phyloP scores from a whole-genome alignment of 2,888 invertebrate genomes.

The Hemistola chrysoprasaria region DNA sequence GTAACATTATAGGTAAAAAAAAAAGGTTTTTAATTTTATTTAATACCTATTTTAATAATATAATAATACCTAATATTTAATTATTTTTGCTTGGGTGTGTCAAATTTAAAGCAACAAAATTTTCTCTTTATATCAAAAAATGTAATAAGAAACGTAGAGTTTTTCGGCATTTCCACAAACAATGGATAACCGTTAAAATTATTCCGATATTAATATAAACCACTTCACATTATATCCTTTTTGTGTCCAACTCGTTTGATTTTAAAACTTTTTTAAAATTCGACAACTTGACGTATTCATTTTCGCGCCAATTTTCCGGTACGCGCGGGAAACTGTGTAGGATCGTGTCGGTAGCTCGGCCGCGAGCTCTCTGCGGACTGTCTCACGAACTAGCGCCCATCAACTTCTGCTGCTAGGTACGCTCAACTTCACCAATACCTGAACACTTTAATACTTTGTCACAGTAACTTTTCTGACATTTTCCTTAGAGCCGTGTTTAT shows the following conservation, averaged over 20 bases:
- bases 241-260: slow-evolving; percentile 14
- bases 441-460: slow-evolving; percentile 6
- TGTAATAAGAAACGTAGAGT: no score
- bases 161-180: no score
- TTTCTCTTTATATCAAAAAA: no score
- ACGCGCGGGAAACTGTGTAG: slow-evolving; percentile 52
- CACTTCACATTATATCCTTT: slow-evolving; percentile 30
- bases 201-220: slow-evolving; percentile 15
- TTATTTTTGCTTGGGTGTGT: no score
- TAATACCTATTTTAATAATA: no score
- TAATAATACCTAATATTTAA: no score
- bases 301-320: slow-evolving; percentile 79
- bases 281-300: slow-evolving; percentile 53
- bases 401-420: slow-evolving; percentile 28
- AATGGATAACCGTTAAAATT: no score
- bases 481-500: no score
- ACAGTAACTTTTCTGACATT: background rate
- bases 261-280: slow-evolving; percentile 36
- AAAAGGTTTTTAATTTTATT: no score
- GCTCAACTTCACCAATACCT: slow-evolving; percentile 5
- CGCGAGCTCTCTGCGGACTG: slow-evolving; percentile 66
- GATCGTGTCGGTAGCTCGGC: slow-evolving; percentile 55
- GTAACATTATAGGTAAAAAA: no score
- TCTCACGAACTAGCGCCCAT: slow-evolving; percentile 57
- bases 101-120: no score